A percentile compares a stretch with the other conserved stretches of the same genome.
These are phyloP conservation scores for Drosophila subobscura DNA, from an alignment of 1,140 invertebrate species.

Conservation along the genomic window DNA sequence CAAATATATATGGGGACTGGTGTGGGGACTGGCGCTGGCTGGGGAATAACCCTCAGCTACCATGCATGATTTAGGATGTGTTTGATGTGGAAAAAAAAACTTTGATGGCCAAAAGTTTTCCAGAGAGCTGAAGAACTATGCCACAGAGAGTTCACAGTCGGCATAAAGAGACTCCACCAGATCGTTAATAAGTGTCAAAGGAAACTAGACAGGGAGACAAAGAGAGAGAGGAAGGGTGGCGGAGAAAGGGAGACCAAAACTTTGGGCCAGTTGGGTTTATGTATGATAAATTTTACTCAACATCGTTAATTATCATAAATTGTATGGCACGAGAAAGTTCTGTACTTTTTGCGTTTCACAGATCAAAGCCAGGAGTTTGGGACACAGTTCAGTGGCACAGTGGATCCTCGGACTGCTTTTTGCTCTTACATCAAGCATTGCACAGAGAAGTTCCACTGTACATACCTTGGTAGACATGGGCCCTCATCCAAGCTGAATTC, in stretches of 20 bases:
- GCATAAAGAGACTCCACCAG: conserved; percentile 51
- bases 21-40: conserved; percentile 2
- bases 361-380: neutral
- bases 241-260: neutral
- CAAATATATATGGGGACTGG: conserved; percentile 12
- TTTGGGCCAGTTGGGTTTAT: conserved; percentile 9
- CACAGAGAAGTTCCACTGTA: no score
- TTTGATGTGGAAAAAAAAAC: conserved; percentile 54
- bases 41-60: conserved; percentile 61
- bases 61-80: conserved; percentile 74
- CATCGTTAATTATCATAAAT: conserved; percentile 49
- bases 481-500: conserved; percentile 4
- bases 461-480: no score
- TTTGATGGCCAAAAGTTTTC: conserved; percentile 70
- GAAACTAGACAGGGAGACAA: neutral
- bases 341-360: neutral
- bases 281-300: conserved; percentile 42
- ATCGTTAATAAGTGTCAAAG: conserved; percentile 47
- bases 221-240: neutral
- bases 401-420: no score
- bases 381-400: neutral
- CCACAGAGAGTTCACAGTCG: conserved; percentile 46
- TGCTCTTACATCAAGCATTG: no score
- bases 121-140: conserved; percentile 26
- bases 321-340: neutral